These are phyloP conservation scores for Mustelus asterias DNA, from an alignment of 2,113 vertebrate genomes.

Conservation along the genomic window DNA sequence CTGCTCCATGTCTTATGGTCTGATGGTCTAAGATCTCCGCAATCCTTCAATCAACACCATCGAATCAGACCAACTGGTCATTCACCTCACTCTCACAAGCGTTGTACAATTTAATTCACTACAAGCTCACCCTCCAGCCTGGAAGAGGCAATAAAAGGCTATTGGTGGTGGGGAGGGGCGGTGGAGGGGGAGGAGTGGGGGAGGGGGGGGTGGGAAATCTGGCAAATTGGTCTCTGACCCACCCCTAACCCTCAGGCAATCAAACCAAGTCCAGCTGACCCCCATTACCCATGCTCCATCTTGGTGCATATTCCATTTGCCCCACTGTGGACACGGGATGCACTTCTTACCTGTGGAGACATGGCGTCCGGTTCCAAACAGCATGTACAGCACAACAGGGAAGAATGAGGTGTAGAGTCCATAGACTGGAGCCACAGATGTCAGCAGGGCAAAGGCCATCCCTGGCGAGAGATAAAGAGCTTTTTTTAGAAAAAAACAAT, in stretches of 20 bases:
- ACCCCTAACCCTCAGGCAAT: not conserved
- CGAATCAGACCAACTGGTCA: not conserved
- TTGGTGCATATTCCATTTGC: too few relatives aligned
- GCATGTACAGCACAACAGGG: constrained; percentile 76
- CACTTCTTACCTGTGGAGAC: constrained; percentile 74
- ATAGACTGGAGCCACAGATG: constrained; percentile 82
- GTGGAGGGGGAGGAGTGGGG: too few relatives aligned
- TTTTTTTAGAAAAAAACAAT: not conserved
- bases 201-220: too few relatives aligned
- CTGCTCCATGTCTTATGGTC: too few relatives aligned
- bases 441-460: constrained; percentile 85
- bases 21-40: too few relatives aligned
- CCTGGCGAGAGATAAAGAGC: constrained; percentile 51
- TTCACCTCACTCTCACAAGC: not conserved
- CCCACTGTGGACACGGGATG: too few relatives aligned
- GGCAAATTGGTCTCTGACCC: not conserved
- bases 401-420: constrained; percentile 90
- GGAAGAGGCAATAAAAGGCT: too few relatives aligned
- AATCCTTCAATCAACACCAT: not conserved
- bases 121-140: not conserved
- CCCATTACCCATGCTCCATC: not conserved
- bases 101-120: not conserved
- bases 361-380: constrained; percentile 80
- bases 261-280: not conserved
- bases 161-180: too few relatives aligned